Percentiles rank a stretch among this genome's conserved stretches.
Conservation (phyloP, 2,888 invertebrate species). For the Leucozona laternaria region DNA sequence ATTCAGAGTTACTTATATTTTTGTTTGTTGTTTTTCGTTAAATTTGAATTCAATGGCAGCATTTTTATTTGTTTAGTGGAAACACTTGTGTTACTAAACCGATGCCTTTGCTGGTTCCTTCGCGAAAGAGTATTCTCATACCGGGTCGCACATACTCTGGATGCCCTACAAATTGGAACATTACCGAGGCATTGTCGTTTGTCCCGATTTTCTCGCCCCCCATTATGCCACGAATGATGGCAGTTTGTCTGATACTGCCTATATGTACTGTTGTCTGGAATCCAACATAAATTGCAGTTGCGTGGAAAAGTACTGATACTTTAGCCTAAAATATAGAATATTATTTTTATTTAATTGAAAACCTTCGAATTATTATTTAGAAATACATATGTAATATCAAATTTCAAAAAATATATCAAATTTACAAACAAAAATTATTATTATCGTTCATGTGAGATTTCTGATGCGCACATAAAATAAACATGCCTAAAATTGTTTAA, state of each 20-base stretch:
- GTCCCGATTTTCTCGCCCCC: constrained; percentile 86
- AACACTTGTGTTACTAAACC: constrained; percentile 92
- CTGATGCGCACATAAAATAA: not conserved
- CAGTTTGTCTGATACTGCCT: constrained; percentile 97
- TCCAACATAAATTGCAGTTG: constrained; percentile 92
- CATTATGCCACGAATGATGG: constrained; percentile 92
- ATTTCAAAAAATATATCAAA: no score
- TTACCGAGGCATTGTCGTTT: constrained; percentile 93
- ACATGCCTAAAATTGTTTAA: not conserved
- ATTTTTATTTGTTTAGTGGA: constrained; percentile 84
- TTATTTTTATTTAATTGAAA: no score
- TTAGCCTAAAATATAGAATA: constrained; percentile 89
- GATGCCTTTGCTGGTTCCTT: constrained; percentile 93
- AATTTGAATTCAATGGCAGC: not conserved
- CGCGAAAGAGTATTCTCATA: constrained; percentile 92
- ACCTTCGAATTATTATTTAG: not conserved
- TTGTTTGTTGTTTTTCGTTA: constrained; percentile 4
- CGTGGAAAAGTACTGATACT: constrained; percentile 94
- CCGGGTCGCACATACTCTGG: constrained; percentile 93
- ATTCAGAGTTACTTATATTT: constrained; percentile 25
- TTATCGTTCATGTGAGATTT: no score
- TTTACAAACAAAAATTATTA: no score
- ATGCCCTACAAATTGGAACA: constrained; percentile 94
- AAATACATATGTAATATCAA: no score
- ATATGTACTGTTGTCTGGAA: constrained; percentile 97